These are phyloP conservation scores for Drosophila pruinosa DNA, from an alignment of 1,140 invertebrate genomes.

Conservation along the genomic window DNA sequence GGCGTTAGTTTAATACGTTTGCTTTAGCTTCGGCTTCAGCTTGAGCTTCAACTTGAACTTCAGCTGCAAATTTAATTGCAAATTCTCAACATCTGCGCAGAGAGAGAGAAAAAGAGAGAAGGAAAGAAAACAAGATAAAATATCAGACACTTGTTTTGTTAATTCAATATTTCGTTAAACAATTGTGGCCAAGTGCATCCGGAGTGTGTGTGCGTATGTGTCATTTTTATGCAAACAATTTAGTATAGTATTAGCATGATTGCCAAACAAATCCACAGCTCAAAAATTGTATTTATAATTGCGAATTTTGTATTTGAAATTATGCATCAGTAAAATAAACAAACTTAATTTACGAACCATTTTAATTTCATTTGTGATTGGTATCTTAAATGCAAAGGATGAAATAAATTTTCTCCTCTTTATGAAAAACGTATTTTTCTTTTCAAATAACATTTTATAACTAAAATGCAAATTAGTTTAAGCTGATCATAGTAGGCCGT, in stretches of 20 bases:
- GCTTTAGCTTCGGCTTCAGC: not conserved
- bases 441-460: no score
- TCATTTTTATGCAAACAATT: no score
- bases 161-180: constrained; percentile 2
- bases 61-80: not conserved
- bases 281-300: no score
- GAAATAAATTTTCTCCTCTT: no score
- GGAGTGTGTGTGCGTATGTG: not conserved
- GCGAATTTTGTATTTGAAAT: not conserved
- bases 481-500: not conserved
- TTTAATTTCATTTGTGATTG: no score
- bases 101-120: constrained; percentile 27
- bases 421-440: no score
- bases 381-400: no score
- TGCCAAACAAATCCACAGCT: no score
- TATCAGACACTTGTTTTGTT: constrained; percentile 22
- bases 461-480: no score
- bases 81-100: constrained; percentile 48
- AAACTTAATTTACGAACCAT: no score
- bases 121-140: constrained; percentile 38
- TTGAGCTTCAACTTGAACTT: not conserved
- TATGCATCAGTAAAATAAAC: no score
- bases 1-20: not conserved
- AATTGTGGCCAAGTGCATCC: not conserved
- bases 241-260: no score